Percentiles rank a stretch among this genome's conserved stretches.
Conservation (phyloP, 2,888 invertebrate species). For the Villa cingulata region DNA sequence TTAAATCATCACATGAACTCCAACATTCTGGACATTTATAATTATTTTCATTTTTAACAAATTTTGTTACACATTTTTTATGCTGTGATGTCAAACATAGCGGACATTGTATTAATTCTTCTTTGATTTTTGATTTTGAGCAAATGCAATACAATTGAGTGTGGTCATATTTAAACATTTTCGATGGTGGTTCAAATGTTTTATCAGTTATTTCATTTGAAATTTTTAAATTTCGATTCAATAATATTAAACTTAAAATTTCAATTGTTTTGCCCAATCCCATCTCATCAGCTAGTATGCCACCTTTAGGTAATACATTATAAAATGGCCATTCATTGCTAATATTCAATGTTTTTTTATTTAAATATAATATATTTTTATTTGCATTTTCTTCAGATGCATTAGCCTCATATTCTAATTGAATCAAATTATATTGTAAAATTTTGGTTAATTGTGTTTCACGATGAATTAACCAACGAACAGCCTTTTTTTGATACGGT, state of each 20-base stretch:
- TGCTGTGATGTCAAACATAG: conserved; percentile 50
- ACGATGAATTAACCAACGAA: conserved; percentile 52
- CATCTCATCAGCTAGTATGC: conserved; percentile 70
- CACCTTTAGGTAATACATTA: conserved; percentile 40
- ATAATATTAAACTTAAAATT: conserved; percentile 50
- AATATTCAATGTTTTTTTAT: no score
- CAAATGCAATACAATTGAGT: conserved; percentile 33
- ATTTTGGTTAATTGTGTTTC: conserved; percentile 31
- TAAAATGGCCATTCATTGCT: neutral
- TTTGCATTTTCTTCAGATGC: no score
- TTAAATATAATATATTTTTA: no score
- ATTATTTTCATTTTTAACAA: conserved; percentile 23
- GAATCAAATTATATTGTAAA: no score
- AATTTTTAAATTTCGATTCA: conserved; percentile 33
- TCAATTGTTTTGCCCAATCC: conserved; percentile 71
- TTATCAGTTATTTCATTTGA: neutral
- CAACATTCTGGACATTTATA: conserved; percentile 58
- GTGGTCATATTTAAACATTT: neutral
- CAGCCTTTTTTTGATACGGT: conserved; percentile 50
- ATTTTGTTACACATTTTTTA: conserved; percentile 42
- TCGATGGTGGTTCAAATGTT: neutral
- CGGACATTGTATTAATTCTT: conserved; percentile 38
- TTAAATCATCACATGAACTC: conserved; percentile 21
- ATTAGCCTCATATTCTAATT: no score
- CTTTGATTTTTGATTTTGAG: conserved; percentile 24